These are phyloP conservation scores for Patella depressa DNA, from an alignment of 2,888 invertebrate genomes.

Conservation along the genomic window DNA sequence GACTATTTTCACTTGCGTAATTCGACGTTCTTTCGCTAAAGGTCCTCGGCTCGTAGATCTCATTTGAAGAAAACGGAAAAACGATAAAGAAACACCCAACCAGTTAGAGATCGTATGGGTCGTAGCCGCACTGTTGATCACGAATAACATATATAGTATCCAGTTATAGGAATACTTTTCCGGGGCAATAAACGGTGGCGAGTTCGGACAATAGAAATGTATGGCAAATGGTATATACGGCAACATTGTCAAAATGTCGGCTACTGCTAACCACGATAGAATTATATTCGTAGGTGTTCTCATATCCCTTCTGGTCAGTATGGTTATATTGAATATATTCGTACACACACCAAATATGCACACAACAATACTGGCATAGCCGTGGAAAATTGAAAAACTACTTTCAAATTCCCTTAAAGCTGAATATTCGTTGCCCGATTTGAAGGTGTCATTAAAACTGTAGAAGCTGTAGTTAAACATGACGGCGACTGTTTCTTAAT, in stretches of 20 bases:
- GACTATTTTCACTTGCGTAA: conserved; percentile 47
- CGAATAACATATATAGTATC: conserved; percentile 76
- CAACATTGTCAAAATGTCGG: conserved; percentile 89
- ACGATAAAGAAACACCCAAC: conserved; percentile 90
- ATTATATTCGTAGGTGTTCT: conserved; percentile 90
- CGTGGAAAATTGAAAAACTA: conserved; percentile 77
- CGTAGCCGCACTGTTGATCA: conserved; percentile 90
- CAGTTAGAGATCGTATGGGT: conserved; percentile 93
- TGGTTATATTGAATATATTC: conserved; percentile 90
- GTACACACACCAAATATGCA: conserved; percentile 91
- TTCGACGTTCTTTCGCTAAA: conserved; percentile 49
- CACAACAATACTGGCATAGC: conserved; percentile 87
- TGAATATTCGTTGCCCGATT: no score
- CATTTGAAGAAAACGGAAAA: conserved; percentile 83
- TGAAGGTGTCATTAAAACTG: no score
- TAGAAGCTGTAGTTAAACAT: no score
- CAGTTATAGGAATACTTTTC: conserved; percentile 65
- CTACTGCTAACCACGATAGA: conserved; percentile 85
- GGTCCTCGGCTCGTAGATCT: conserved; percentile 54
- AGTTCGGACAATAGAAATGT: conserved; percentile 73
- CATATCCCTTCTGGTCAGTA: conserved; percentile 88
- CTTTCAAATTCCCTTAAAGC: no score
- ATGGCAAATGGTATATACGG: conserved; percentile 93
- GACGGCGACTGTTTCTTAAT: no score
- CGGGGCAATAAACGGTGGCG: conserved; percentile 43